These are phyloP conservation scores for Rhadina sibilatrix DNA, from an alignment of 2,113 vertebrate species.

Conservation along the genomic window DNA sequence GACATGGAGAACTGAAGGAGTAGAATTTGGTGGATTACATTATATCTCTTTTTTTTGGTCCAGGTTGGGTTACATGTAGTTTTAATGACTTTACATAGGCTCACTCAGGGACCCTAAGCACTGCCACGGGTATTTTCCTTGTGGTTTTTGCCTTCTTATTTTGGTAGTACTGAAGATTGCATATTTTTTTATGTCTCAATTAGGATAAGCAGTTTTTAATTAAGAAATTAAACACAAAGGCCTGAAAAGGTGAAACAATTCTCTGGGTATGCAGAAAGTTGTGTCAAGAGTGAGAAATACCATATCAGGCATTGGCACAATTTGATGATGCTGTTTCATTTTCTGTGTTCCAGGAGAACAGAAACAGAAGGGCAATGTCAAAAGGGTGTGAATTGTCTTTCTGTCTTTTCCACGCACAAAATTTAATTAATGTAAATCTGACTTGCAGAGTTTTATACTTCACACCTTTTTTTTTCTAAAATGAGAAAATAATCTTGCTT, in stretches of 20 bases:
- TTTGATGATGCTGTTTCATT: not conserved
- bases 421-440: not conserved
- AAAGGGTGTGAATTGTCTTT: not conserved
- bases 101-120: not conserved
- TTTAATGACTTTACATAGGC: not conserved
- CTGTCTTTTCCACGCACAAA: not conserved
- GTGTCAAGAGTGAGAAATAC: not conserved
- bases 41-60: not conserved
- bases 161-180: not conserved
- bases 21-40: not conserved
- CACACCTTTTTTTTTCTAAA: not conserved
- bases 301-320: accelerated
- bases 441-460: not conserved
- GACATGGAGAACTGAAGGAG: not conserved
- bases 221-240: not conserved
- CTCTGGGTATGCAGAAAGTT: not conserved
- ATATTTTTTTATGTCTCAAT: not conserved
- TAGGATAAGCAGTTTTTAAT: not conserved
- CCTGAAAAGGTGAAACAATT: not conserved
- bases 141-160: not conserved
- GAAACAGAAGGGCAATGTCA: not conserved
- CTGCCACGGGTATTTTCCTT: not conserved
- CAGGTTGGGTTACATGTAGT: not conserved
- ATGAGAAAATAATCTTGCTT: not conserved
- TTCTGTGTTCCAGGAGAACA: not conserved